These are phyloP conservation scores for Gallinago paraguaiae DNA, from an alignment of 2,113 vertebrate genomes.

Conservation along the genomic window DNA sequence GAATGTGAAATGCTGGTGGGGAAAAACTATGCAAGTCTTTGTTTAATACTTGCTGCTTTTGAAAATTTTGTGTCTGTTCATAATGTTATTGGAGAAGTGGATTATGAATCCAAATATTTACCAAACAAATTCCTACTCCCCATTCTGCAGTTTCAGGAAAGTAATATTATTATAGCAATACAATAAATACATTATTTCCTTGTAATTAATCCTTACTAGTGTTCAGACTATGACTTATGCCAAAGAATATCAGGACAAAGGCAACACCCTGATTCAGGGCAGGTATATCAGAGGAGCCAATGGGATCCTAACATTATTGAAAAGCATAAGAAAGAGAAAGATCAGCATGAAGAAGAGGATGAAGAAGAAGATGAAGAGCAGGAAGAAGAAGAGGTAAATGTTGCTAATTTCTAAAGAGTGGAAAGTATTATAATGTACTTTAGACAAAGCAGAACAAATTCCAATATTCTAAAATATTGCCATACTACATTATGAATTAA, in stretches of 20 bases:
- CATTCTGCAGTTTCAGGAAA: background rate
- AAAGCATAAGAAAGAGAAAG: conserved; percentile 61
- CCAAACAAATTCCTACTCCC: background rate
- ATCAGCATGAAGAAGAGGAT: conserved; percentile 53
- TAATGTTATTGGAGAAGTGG: background rate
- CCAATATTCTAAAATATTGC: background rate
- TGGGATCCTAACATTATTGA: conserved; percentile 78
- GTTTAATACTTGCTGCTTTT: background rate
- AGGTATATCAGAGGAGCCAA: conserved; percentile 76
- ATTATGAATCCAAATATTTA: background rate
- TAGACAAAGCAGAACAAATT: background rate
- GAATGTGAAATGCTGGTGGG: background rate
- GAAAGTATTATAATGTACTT: background rate
- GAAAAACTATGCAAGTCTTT: background rate
- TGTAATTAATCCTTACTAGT: conserved; percentile 75
- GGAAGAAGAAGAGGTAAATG: conserved; percentile 71
- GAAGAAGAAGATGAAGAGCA: conserved; percentile 64
- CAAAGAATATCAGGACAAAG: conserved; percentile 83
- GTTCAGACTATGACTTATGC: conserved; percentile 85
- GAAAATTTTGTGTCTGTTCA: background rate
- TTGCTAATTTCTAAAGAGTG: background rate
- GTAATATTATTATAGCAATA: background rate
- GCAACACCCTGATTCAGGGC: conserved; percentile 80
- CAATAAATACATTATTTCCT: background rate
- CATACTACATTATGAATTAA: background rate